Evolutionary conservation across 2,113 vertebrate species (phyloP).

Genomic region (Entelurus aequoreus): DNA sequence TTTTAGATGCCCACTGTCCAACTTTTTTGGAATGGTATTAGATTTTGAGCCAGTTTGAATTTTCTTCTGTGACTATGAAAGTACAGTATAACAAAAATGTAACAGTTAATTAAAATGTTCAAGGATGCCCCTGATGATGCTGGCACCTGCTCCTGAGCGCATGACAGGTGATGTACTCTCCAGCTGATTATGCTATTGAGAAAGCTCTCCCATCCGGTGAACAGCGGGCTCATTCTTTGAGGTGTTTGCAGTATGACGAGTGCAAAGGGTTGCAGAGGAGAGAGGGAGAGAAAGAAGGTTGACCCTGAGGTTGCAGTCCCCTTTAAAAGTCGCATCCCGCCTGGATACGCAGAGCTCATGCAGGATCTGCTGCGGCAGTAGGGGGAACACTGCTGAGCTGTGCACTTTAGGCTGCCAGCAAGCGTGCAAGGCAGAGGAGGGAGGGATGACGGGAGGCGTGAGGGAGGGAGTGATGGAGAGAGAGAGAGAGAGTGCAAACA

Average conservation of each 20-base stretch:
- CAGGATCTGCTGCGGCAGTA: slow-evolving; percentile 83
- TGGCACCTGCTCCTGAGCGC: slow-evolving; percentile 9
- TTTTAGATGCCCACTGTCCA: too few species aligned
- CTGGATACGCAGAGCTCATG: slow-evolving; percentile 81
- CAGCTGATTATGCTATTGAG: slow-evolving; percentile 30
- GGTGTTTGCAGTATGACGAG: slow-evolving; percentile 12
- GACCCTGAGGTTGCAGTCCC: slow-evolving; percentile 79
- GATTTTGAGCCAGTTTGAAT: too few species aligned
- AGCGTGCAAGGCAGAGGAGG: slow-evolving; percentile 70
- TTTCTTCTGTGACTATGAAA: too few species aligned
- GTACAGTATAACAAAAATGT: too few species aligned
- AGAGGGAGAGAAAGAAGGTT: slow-evolving; percentile 53
- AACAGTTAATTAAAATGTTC: not conserved
- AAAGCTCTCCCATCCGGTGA: slow-evolving; percentile 22
- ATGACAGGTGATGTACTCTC: slow-evolving; percentile 17
- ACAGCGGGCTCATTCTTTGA: slow-evolving; percentile 31
- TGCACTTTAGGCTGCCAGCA: slow-evolving; percentile 83
- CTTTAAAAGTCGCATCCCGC: slow-evolving; percentile 84
- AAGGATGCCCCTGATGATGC: not conserved
- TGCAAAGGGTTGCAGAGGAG: slow-evolving; percentile 2
- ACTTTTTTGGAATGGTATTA: too few species aligned
- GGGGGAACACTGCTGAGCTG: slow-evolving; percentile 83
- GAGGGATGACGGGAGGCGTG: slow-evolving; percentile 44
- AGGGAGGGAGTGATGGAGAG: slow-evolving; percentile 45
- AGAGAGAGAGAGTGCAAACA: slow-evolving; percentile 74